Conservation (phyloP, 2,888 invertebrate genomes). For the Epistrophe eligans region DNA sequence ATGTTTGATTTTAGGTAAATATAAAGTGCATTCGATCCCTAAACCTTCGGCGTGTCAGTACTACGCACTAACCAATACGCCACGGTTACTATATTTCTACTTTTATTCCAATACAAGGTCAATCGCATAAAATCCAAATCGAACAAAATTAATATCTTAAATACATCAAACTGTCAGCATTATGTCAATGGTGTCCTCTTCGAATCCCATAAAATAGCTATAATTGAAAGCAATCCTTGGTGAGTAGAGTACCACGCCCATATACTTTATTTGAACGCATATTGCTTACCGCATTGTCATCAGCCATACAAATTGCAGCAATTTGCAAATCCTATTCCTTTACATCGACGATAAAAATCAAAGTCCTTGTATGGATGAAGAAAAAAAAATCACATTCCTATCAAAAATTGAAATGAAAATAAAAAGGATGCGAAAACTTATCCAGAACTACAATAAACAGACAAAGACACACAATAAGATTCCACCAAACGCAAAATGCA, state of each 20-base stretch:
- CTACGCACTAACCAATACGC: too few relatives aligned
- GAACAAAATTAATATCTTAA: slow-evolving; percentile 9
- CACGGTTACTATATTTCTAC: neutral
- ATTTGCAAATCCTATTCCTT: slow-evolving; percentile 76
- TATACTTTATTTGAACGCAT: slow-evolving; percentile 28
- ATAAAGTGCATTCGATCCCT: too few relatives aligned
- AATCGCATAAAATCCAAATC: neutral
- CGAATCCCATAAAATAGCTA: slow-evolving; percentile 42
- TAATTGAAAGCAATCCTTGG: slow-evolving; percentile 64
- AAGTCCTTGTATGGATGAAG: slow-evolving; percentile 41
- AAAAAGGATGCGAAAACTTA: slow-evolving; percentile 45
- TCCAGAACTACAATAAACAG: slow-evolving; percentile 59
- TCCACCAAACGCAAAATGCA: slow-evolving; percentile 59
- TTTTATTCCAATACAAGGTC: neutral
- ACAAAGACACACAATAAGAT: slow-evolving; percentile 54
- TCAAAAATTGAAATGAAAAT: neutral
- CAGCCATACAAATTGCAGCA: slow-evolving; percentile 78
- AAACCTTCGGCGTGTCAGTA: too few relatives aligned
- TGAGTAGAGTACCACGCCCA: slow-evolving; percentile 13
- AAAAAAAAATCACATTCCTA: slow-evolving; percentile 22
- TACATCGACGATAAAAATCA: slow-evolving; percentile 64
- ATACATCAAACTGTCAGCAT: slow-evolving; percentile 50
- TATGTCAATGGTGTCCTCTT: slow-evolving; percentile 38
- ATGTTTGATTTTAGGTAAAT: too few relatives aligned
- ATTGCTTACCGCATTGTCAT: slow-evolving; percentile 76